A percentile compares a stretch with the other conserved stretches of the same genome.
phyloP scores from a whole-genome alignment of 2,113 vertebrate genomes.

The Colinus virginianus region DNA sequence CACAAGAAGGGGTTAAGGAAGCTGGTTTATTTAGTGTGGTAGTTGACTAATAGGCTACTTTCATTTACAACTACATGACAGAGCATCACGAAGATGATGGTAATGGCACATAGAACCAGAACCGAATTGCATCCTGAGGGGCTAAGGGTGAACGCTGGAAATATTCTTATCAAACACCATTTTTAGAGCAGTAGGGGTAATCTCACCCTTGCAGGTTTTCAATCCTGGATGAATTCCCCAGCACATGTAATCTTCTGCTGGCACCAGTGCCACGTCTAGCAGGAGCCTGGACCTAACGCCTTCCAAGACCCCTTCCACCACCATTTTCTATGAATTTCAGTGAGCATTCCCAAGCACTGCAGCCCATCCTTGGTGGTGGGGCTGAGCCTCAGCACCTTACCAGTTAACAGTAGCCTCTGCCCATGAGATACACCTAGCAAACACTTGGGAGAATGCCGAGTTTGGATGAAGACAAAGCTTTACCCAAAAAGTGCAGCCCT shows the following conservation, averaged over 20 bases:
- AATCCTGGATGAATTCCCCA: neutral
- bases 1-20: neutral
- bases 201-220: neutral
- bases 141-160: no score
- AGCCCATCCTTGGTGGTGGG: no score
- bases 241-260: neutral
- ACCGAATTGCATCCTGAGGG: neutral
- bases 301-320: neutral
- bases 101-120: neutral
- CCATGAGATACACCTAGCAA: neutral
- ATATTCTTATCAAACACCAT: neutral
- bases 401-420: neutral
- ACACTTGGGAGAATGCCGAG: neutral
- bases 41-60: no score
- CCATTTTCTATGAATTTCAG: rapidly evolving
- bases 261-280: neutral
- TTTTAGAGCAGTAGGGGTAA: no score
- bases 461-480: neutral
- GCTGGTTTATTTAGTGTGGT: neutral
- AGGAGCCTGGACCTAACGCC: neutral
- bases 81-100: neutral
- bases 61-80: no score
- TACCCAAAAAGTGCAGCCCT: neutral
- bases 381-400: neutral
- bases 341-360: no score